These are phyloP conservation scores for Solenodon paradoxus DNA, from an alignment of 2,113 vertebrate species.

Conservation along the genomic window DNA sequence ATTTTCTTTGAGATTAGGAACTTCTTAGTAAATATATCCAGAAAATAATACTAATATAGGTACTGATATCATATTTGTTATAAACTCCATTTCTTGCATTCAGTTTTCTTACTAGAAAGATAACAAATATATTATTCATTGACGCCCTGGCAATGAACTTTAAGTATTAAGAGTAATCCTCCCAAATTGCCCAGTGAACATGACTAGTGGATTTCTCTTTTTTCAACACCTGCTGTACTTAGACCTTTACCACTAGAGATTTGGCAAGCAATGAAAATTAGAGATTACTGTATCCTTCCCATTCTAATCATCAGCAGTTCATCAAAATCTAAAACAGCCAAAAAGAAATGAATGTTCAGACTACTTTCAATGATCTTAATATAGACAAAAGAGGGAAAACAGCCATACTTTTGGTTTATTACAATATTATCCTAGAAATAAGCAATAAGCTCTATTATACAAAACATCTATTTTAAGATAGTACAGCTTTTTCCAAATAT, in stretches of 20 bases:
- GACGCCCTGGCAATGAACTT: background rate
- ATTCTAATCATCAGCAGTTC: background rate
- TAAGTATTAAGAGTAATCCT: background rate
- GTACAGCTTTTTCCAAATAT: background rate
- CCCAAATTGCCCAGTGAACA: background rate
- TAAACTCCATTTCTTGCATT: conserved; percentile 15
- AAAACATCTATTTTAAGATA: conserved; percentile 16
- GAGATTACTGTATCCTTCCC: conserved; percentile 11
- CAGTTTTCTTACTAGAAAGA: conserved; percentile 17
- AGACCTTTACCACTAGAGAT: conserved; percentile 17
- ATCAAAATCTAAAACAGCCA: background rate
- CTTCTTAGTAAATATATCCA: background rate
- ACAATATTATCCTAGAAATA: conserved; percentile 12
- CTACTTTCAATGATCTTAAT: background rate
- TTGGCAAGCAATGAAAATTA: conserved; percentile 28
- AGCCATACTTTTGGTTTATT: background rate
- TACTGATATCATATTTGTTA: background rate
- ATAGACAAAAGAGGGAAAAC: background rate
- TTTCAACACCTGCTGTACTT: background rate
- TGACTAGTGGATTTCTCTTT: background rate
- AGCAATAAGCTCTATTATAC: background rate
- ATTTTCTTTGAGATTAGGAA: background rate
- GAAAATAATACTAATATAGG: background rate
- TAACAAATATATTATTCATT: background rate
- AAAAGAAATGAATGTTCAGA: background rate